phyloP scores from a whole-genome alignment of 2,113 vertebrate genomes.

The Gallinago jamesoni region DNA sequence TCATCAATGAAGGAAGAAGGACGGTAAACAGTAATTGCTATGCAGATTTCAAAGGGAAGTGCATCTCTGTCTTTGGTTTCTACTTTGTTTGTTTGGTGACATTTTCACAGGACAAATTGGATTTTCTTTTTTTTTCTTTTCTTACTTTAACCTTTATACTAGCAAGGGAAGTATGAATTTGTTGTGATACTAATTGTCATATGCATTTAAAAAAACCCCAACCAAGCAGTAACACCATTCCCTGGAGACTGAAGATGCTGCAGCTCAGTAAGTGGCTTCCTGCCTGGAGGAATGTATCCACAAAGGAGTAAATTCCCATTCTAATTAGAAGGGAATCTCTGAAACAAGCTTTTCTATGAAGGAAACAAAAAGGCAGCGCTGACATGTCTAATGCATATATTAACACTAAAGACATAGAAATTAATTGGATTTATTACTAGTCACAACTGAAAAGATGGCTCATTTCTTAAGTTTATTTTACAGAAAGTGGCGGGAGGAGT shows the following conservation, averaged over 20 bases:
- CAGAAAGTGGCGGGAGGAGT: neutral
- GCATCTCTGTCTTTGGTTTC: slow-evolving; percentile 43
- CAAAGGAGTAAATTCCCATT: slow-evolving; percentile 52
- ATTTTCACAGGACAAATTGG: slow-evolving; percentile 35
- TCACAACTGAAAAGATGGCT: slow-evolving; percentile 46
- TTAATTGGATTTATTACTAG: slow-evolving; percentile 69
- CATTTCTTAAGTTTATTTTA: slow-evolving; percentile 61
- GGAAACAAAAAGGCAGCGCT: slow-evolving; percentile 16
- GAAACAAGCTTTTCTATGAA: slow-evolving; percentile 40
- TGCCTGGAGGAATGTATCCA: slow-evolving; percentile 55
- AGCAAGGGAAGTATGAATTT: slow-evolving; percentile 68
- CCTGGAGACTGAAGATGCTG: slow-evolving; percentile 1
- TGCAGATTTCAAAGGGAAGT: slow-evolving; percentile 73
- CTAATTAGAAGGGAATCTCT: slow-evolving; percentile 72
- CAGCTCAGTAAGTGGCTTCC: slow-evolving; percentile 43
- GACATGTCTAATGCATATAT: slow-evolving; percentile 56
- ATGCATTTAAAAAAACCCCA: neutral
- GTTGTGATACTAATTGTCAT: slow-evolving; percentile 26
- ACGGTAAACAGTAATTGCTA: slow-evolving; percentile 64
- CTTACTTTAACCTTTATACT: slow-evolving; percentile 51
- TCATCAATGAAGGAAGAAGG: neutral
- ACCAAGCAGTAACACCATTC: neutral
- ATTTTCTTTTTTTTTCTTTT: neutral
- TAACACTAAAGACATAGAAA: slow-evolving; percentile 68
- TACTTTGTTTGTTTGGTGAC: slow-evolving; percentile 72